These are phyloP conservation scores for Pseudopipra pipra DNA, from an alignment of 2,113 vertebrate species.

Conservation along the genomic window DNA sequence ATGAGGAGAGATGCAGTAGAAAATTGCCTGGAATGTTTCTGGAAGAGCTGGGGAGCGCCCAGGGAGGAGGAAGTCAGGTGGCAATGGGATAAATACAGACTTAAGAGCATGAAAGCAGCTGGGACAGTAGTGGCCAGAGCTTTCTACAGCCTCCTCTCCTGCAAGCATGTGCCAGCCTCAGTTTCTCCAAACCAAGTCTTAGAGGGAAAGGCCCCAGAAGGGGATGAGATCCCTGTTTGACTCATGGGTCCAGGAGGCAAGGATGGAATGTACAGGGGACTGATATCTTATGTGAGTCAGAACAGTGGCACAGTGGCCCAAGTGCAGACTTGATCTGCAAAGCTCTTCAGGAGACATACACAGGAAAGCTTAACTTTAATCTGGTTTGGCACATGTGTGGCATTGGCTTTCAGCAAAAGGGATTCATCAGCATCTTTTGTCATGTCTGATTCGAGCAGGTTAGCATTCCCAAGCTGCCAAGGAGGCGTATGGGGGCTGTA, in stretches of 20 bases:
- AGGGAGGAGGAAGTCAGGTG: not conserved
- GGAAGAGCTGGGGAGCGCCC: not conserved
- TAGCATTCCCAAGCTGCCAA: accelerated
- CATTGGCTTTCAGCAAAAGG: not conserved
- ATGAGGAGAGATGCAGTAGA: not conserved
- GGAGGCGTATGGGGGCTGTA: not conserved
- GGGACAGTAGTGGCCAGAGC: not conserved
- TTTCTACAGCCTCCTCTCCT: not conserved
- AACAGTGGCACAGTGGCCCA: not conserved
- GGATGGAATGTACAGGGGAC: not conserved
- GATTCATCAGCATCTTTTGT: not conserved
- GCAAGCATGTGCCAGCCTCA: not conserved
- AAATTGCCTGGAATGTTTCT: not conserved
- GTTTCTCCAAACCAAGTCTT: not conserved
- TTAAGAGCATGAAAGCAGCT: not conserved
- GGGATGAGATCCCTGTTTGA: not conserved
- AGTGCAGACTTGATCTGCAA: not conserved
- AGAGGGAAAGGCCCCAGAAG: not conserved
- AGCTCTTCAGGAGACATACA: not conserved
- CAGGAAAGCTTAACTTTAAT: not conserved
- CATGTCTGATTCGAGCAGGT: not conserved
- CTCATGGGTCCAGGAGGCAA: not conserved
- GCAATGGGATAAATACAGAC: not conserved
- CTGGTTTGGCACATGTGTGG: not conserved
- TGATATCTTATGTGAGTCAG: not conserved